A percentile compares a stretch with the other conserved stretches of the same genome.
phyloP scores from a whole-genome alignment of 2,113 vertebrate genomes.

The Callorhinus ursinus region DNA sequence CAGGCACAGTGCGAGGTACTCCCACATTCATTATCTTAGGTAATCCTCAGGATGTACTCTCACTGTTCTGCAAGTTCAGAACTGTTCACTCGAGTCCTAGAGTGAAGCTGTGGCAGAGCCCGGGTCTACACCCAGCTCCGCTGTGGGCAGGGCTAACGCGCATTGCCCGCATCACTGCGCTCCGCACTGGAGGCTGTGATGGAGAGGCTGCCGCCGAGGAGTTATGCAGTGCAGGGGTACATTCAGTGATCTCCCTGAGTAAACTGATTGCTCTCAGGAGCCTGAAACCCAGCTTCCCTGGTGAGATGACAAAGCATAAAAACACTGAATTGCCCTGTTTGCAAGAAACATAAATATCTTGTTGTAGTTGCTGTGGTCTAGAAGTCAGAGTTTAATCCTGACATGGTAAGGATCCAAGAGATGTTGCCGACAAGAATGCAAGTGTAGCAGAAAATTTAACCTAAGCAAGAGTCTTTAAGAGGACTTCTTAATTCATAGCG shows the following conservation, averaged over 20 bases:
- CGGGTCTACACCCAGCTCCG: not conserved
- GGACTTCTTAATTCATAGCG: not conserved
- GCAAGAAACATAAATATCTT: not conserved
- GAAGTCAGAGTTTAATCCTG: conserved; percentile 2
- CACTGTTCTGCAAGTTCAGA: not conserved
- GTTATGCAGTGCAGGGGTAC: not conserved
- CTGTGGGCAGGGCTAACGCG: not conserved
- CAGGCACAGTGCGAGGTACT: not conserved
- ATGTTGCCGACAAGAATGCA: not conserved
- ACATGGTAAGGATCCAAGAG: not conserved
- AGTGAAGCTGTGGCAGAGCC: not conserved
- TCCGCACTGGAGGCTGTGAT: not conserved
- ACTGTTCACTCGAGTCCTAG: not conserved
- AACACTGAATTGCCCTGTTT: not conserved
- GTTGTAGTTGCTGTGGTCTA: not conserved
- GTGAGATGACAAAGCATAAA: not conserved
- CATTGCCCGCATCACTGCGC: not conserved
- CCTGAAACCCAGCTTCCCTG: not conserved
- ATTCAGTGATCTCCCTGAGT: not conserved
- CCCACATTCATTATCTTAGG: not conserved
- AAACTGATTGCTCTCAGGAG: not conserved
- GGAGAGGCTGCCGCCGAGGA: not conserved
- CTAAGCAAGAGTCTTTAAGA: not conserved
- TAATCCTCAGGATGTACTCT: not conserved
- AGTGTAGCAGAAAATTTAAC: not conserved